These are phyloP conservation scores for Scaptomyza parva DNA, from an alignment of 2,888 invertebrate species.

Conservation along the genomic window DNA sequence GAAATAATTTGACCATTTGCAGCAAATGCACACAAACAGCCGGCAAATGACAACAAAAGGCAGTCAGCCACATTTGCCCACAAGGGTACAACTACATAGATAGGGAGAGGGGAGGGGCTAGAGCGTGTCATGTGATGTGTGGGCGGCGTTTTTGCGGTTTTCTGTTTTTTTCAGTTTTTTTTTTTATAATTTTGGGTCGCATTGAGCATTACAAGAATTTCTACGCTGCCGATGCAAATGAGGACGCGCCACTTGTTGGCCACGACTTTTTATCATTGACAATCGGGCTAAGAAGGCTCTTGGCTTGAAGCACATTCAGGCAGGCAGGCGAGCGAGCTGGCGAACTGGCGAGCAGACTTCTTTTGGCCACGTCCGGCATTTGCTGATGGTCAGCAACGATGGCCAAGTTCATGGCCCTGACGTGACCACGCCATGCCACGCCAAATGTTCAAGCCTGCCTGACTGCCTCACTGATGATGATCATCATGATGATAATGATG, in stretches of 20 bases:
- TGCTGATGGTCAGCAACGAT: slow-evolving; percentile 75
- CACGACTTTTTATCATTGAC: slow-evolving; percentile 75
- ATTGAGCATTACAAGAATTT: slow-evolving; percentile 62
- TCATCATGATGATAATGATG: slow-evolving; percentile 26
- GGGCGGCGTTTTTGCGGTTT: slow-evolving; percentile 32
- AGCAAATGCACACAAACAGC: slow-evolving; percentile 64
- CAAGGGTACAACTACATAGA: slow-evolving; percentile 23
- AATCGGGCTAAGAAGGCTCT: slow-evolving; percentile 51
- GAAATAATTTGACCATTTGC: slow-evolving; percentile 80
- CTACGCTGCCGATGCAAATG: slow-evolving; percentile 67
- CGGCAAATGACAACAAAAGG: slow-evolving; percentile 68
- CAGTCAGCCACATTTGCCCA: slow-evolving; percentile 57
- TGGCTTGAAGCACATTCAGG: slow-evolving; percentile 2
- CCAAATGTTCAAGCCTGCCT: slow-evolving; percentile 33
- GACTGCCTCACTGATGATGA: slow-evolving; percentile 25
- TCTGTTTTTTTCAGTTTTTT: background rate
- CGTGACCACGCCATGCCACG: slow-evolving; percentile 68
- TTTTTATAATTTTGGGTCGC: slow-evolving; percentile 51
- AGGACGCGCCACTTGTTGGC: slow-evolving; percentile 78
- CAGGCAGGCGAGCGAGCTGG: slow-evolving; percentile 66
- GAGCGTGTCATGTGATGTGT: slow-evolving; percentile 66
- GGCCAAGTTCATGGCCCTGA: slow-evolving; percentile 76
- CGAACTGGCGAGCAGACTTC: slow-evolving; percentile 15
- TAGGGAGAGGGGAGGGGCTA: background rate
- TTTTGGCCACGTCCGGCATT: slow-evolving; percentile 56